Conservation (phyloP, 2,113 vertebrate genomes). For the Ellobius talpinus region DNA sequence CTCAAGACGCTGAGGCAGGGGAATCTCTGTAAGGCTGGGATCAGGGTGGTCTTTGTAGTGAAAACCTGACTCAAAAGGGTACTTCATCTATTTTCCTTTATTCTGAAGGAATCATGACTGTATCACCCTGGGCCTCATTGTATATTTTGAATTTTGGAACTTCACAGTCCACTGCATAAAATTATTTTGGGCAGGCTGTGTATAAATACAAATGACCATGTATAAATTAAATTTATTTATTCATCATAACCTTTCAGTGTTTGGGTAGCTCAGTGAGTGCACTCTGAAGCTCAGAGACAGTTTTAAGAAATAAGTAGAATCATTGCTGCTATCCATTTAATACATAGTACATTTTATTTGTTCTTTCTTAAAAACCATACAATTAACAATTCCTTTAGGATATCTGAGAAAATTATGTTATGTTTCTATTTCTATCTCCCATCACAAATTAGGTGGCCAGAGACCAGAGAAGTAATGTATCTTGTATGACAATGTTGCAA, state of each 20-base stretch:
- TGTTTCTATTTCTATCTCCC: neutral
- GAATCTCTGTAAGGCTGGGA: neutral
- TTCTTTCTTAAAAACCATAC: neutral
- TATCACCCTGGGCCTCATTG: neutral
- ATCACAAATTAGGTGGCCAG: neutral
- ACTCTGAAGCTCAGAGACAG: neutral
- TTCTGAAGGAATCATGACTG: neutral
- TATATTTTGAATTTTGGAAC: neutral
- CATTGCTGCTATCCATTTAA: neutral
- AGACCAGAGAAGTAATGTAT: neutral
- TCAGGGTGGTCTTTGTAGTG: neutral
- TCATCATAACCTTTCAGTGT: neutral
- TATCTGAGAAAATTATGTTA: neutral
- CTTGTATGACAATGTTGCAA: neutral
- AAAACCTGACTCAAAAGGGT: neutral
- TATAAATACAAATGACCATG: neutral
- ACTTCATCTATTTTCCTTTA: neutral
- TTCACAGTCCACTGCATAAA: neutral
- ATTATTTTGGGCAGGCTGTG: conserved; percentile 28
- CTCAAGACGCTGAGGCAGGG: neutral
- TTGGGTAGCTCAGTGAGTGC: neutral
- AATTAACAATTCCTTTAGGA: neutral
- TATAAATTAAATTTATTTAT: conserved; percentile 27
- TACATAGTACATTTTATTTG: neutral
- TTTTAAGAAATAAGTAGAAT: neutral